Base-by-base conservation (phyloP, 2,888 invertebrate genomes). In the Myopa tessellatipennis region DNA sequence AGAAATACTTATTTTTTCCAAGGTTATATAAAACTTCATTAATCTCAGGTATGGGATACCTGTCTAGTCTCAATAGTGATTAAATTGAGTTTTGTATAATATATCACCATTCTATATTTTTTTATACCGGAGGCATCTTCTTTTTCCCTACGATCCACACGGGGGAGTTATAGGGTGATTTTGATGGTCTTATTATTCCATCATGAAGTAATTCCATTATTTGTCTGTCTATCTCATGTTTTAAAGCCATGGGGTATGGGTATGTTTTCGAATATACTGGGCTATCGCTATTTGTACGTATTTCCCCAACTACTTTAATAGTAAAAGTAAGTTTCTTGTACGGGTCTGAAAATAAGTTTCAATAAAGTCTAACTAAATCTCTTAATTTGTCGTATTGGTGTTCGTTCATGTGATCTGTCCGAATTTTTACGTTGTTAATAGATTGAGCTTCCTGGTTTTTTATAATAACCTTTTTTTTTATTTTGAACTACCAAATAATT, bases 71-170 rank as follows among this genome's bases (percentile, higher is more conserved):
- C n/a, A n/a, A 81, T 63, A 3, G 81, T 80, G 7, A 80, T 74
- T 4, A 80, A 65, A 50, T 81, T 81, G 2, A 82, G 69, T 52
- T 78, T 79, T 0, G 80, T 60, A 63, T 80, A 82, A 61, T 81
- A 81, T 8, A 81, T 77, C 1, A 81, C 81, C 3, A 80, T 78
- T 55, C 80, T 60, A 80, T 80, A 82, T 50, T 82, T 81, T 36
- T 78, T 40, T 73, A 70, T 67, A 1, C 79, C 79, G n/a, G 81
- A 81, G 36, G 80, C 77, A 26, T 81, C 77, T 4, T 58, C 0
- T 82, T 81, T 55, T 82, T 82, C 0, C 80, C 79, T 0, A 82
- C 80, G 2, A 81, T 70, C 81, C 82, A 82, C 1, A 82, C 71
- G 0, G 80, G 81, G 14, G 79, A 58, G 10, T 58, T 58, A 14